phyloP scores from a whole-genome alignment of 2,888 invertebrate genomes.

The Tenthredo mesomela region DNA sequence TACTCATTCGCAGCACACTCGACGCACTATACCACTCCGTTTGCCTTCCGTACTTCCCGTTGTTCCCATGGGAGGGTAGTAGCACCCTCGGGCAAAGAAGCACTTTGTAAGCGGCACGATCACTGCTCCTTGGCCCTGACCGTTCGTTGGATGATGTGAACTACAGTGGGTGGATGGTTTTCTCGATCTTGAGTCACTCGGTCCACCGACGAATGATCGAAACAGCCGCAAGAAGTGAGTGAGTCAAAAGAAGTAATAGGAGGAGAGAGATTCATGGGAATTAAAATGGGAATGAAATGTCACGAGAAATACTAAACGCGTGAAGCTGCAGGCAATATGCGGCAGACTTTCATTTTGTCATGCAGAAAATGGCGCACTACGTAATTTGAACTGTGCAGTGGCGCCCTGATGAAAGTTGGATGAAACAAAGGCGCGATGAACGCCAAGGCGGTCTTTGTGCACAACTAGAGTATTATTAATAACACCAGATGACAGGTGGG shows the following conservation, averaged over 20 bases:
- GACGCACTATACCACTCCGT: conserved; percentile 32
- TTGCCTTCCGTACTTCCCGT: conserved; percentile 31
- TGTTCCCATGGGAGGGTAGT: conserved; percentile 36
- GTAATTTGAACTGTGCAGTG: conserved; percentile 17
- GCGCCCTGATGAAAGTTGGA: conserved; percentile 37
- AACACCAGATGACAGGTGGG: conserved; percentile 20
- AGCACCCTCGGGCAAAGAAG: conserved; percentile 46
- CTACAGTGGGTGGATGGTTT: conserved; percentile 11
- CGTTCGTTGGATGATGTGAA: conserved; percentile 22
- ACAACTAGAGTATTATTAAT: conserved; percentile 27
- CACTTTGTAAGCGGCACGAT: conserved; percentile 50
- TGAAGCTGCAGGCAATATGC: conserved; percentile 1
- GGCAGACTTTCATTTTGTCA: conserved; percentile 25
- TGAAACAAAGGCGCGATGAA: conserved; percentile 32
- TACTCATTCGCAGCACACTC: conserved; percentile 39
- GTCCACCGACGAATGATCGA: conserved; percentile 18
- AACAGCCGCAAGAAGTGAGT: neutral
- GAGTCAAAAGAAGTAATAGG: neutral
- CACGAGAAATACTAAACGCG: conserved; percentile 7
- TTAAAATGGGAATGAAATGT: neutral
- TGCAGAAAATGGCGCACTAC: conserved; percentile 21
- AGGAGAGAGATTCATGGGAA: neutral
- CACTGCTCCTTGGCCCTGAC: conserved; percentile 6
- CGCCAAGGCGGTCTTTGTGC: conserved; percentile 12
- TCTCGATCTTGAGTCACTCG: conserved; percentile 11